Evolutionary conservation across 92 coral and sea anemone species (phyloP).

Genomic region (Epizoanthus fatuus): DNA sequence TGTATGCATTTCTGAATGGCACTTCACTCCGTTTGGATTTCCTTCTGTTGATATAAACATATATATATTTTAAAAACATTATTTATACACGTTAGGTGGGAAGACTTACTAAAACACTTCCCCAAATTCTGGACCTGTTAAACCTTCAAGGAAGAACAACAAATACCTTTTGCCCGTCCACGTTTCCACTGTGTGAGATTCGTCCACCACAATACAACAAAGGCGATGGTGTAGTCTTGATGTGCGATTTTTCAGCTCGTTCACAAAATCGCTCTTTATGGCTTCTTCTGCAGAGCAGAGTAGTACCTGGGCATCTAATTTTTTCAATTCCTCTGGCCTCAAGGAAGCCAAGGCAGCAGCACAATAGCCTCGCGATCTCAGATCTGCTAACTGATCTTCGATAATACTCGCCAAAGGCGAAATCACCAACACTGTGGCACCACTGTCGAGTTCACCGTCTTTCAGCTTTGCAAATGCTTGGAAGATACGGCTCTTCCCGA

Average conservation of each 20-base stretch:
- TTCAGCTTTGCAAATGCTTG: conserved; percentile 14
- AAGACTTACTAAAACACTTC: too few relatives aligned
- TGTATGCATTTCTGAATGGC: conserved; percentile 38
- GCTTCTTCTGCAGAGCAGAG: conserved; percentile 50
- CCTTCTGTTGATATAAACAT: not conserved
- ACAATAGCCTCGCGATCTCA: conserved; percentile 11
- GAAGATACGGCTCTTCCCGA: conserved; percentile 24
- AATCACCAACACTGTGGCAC: conserved; percentile 38
- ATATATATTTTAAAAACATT: too few relatives aligned
- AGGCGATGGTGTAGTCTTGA: conserved; percentile 29
- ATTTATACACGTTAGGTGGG: too few relatives aligned
- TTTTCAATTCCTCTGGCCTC: conserved; percentile 28
- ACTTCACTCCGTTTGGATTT: not conserved
- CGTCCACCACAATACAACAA: conserved; percentile 26
- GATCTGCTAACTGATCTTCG: conserved; percentile 43
- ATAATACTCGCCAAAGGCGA: conserved; percentile 42
- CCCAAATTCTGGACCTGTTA: too few relatives aligned
- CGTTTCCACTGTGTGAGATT: conserved; percentile 36
- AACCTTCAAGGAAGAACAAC: too few relatives aligned
- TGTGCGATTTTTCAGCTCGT: conserved; percentile 24
- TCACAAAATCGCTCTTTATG: conserved; percentile 24
- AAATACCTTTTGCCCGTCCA: conserved; percentile 38
- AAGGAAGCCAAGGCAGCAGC: conserved; percentile 20
- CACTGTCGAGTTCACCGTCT: conserved; percentile 10
- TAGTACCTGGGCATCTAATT: conserved; percentile 16